phyloP scores from a whole-genome alignment of 2,113 vertebrate species.

The Maylandia zebra region DNA sequence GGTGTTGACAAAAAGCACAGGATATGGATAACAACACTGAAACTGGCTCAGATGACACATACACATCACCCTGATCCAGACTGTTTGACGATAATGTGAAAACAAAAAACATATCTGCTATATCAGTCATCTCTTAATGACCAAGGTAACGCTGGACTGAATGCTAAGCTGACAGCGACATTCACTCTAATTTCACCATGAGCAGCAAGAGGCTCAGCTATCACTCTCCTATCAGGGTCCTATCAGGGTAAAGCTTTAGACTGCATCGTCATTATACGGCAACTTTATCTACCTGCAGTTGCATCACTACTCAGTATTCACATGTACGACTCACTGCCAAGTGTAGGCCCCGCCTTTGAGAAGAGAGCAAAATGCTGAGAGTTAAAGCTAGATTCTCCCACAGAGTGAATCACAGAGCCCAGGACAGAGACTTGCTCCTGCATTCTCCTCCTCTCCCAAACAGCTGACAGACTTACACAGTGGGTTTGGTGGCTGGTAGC shows the following conservation, averaged over 20 bases:
- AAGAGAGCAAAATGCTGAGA: background rate
- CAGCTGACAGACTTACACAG: conserved; percentile 39
- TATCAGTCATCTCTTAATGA: background rate
- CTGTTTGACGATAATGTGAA: background rate
- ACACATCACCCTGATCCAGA: background rate
- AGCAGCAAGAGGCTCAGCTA: background rate
- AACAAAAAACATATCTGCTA: background rate
- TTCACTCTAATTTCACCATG: background rate
- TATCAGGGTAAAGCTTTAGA: conserved; percentile 29
- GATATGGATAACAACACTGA: background rate
- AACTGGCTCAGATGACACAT: background rate
- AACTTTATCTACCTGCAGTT: conserved; percentile 38
- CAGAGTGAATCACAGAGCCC: conserved; percentile 28
- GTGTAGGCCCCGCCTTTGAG: conserved; percentile 4
- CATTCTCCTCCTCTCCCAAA: conserved; percentile 14
- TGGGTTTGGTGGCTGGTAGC: conserved; percentile 1
- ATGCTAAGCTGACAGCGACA: background rate
- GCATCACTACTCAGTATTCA: conserved; percentile 43
- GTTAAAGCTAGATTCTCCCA: conserved; percentile 18
- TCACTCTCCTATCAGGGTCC: conserved; percentile 1
- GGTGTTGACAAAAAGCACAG: background rate
- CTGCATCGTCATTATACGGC: conserved; percentile 20
- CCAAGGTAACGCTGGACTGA: background rate
- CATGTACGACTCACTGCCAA: conserved; percentile 7
- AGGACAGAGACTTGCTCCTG: background rate